Conservation (phyloP, 2,113 vertebrate species). For the Ameiurus melas region DNA sequence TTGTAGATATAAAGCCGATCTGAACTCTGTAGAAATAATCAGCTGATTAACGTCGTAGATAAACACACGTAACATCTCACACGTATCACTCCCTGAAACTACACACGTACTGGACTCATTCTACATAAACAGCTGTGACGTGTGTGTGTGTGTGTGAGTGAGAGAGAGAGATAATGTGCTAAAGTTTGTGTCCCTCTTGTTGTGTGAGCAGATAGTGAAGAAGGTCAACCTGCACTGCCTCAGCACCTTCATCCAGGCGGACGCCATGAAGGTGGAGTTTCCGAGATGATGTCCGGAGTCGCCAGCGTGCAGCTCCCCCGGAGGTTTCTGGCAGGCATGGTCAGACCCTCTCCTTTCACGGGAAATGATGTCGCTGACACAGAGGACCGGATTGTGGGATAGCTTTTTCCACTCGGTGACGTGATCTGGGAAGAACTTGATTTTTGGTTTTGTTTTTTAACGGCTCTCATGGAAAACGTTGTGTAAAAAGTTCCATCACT, state of each 20-base stretch:
- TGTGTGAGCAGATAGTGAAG: conserved; percentile 86
- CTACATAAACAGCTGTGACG: neutral
- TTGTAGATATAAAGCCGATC: neutral
- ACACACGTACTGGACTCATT: neutral
- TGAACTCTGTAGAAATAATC: neutral
- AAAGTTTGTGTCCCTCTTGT: conserved; percentile 42
- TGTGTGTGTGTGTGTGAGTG: neutral
- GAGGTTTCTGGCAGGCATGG: conserved; percentile 97
- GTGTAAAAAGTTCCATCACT: neutral
- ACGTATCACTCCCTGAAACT: too few species aligned
- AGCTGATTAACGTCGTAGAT: neutral
- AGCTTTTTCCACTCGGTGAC: too few species aligned
- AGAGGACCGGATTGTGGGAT: conserved; percentile 42
- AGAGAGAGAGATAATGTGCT: conserved; percentile 1
- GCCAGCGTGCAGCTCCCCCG: conserved; percentile 94
- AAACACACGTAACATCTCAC: too few species aligned
- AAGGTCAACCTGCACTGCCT: conserved; percentile 95
- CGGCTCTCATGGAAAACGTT: neutral
- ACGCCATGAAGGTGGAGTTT: conserved; percentile 91
- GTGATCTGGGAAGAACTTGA: neutral
- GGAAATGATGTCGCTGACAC: conserved; percentile 75
- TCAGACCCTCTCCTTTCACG: conserved; percentile 95
- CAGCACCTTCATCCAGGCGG: conserved; percentile 96
- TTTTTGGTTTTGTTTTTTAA: neutral
- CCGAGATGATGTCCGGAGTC: conserved; percentile 99